Percentiles rank a stretch among this genome's conserved stretches.
These are phyloP conservation scores for Epinephelus coioides DNA, from an alignment of 2,797 vertebrate genomes.

Conservation along the genomic window DNA sequence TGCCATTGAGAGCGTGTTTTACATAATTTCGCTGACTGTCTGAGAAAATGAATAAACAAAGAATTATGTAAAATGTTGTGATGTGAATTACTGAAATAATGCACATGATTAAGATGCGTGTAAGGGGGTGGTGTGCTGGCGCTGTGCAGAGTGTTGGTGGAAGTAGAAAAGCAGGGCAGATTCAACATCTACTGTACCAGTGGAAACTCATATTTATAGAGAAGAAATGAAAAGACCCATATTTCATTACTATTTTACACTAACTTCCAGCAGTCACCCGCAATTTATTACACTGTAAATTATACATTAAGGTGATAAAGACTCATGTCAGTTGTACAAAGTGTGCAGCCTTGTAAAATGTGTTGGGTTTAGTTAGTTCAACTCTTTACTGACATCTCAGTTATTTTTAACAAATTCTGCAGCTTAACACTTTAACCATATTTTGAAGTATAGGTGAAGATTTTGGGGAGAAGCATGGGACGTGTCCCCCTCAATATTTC, in stretches of 20 bases:
- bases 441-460: too few relatives aligned
- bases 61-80: constrained; percentile 84
- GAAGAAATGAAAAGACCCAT: not conserved
- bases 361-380: not conserved
- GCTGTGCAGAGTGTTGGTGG: constrained; percentile 22
- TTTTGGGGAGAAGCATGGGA: too few relatives aligned
- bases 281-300: not conserved
- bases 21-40: constrained; percentile 83
- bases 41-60: constrained; percentile 84
- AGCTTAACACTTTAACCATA: too few relatives aligned
- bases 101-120: constrained; percentile 67
- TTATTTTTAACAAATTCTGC: not conserved
- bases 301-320: not conserved
- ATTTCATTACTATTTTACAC: constrained; percentile 19
- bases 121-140: constrained; percentile 10
- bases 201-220: constrained; percentile 26
- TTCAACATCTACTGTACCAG: constrained; percentile 16
- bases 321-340: not conserved
- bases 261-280: not conserved
- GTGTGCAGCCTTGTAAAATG: not conserved
- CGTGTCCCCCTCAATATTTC: too few relatives aligned
- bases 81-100: constrained; percentile 78
- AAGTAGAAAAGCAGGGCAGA: constrained; percentile 35
- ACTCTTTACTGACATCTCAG: not conserved
- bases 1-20: constrained; percentile 77